Evolutionary conservation across 2,113 vertebrate genomes (phyloP), one percentile per base, ranked within the genome.

Genomic region (Solea senegalensis): DNA sequence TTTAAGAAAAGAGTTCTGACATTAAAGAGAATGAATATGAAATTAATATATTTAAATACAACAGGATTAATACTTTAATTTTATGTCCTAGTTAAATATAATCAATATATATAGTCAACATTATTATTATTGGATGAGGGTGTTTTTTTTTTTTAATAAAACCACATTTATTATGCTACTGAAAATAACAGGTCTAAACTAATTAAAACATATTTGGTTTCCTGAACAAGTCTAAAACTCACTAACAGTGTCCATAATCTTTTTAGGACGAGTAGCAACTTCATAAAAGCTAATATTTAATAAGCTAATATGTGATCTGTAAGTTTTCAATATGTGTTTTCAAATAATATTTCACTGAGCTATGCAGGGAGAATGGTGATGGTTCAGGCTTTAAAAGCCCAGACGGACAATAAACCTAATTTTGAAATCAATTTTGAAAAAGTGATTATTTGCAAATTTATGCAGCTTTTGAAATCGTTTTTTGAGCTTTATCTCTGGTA

Each of bases 391-490:
- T 52, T 39, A 63, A 3, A 66, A 48, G 8, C 9, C 55, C 40
- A 5, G 41, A 40, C 39, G 66, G 13, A 39, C 16, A 4, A 44
- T 5, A 21, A 26, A 26, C 11, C 28, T 48, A 7, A 28, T 49
- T 34, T 59, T 60, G 4, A 21, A 21, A 21, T 21, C 21, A 52
- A n/a, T n/a, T n/a, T n/a, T n/a, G n/a, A n/a, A n/a, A 0, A 4
- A 49, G 39, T 10, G 4, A 69, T n/a, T 64, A n/a, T 14, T 51
- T 48, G 9, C 27, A 57, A 45, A 58, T 61, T 2, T 16, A 44
- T 46, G 39, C 74, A 7, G 27, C 44, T 65, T 43, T 41, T 1
- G 21, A 43, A 67, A 73, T 28, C 4, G 3, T 10, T 27, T 61
- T 28, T 15, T 4, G 26, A 8, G 9, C 34, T 59, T 52, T 66